Base-by-base conservation (phyloP, 2,113 vertebrate genomes). In the Gambusia affinis region DNA sequence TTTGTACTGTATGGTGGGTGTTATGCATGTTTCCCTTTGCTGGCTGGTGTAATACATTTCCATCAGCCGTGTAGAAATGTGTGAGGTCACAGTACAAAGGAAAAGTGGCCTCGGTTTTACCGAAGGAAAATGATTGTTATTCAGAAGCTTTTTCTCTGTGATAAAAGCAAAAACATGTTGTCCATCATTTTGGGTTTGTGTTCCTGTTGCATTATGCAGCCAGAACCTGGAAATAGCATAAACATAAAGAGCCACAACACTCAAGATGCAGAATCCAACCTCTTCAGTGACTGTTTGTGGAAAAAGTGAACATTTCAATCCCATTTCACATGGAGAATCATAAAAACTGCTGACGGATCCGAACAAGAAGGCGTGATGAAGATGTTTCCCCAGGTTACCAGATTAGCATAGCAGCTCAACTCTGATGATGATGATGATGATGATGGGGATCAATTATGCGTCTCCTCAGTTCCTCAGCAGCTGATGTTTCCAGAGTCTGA, bases 391-490 rank as follows among this genome's bases (percentile, higher is more conserved):
- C 6, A 54, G 44, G 14, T 17, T 51, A 17, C 35, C 35, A n/a
- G 60, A 64, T 70, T 63, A 85, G 57, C 37, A 11, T 1, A 76
- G 77, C 84, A 44, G 47, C 28, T 81, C 79, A 75, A 82, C 60
- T 64, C 14, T 8, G 67, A 14, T 65, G 67, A 62, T 11, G 35
- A 37, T 37, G 5, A 33, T 30, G 33, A 33, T 33, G 33, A 33
- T n/a, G 22, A 70, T 51, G n/a, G 64, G 63, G 57, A 68, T 75
- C 66, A 60, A 77, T 76, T 60, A 2, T 78, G 61, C 30, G 12
- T 35, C 42, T 60, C 63, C 64, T 27, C 1, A 0, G 31, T 33
- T 66, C 66, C 15, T 24, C 30, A 30, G 54, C 29, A 11, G 44
- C 61, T 60, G 47, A 64, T n/a, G 30, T 30, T 47, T 31, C 61